phyloP scores from a whole-genome alignment of 2,113 vertebrate species.

The Semnopithecus entellus region DNA sequence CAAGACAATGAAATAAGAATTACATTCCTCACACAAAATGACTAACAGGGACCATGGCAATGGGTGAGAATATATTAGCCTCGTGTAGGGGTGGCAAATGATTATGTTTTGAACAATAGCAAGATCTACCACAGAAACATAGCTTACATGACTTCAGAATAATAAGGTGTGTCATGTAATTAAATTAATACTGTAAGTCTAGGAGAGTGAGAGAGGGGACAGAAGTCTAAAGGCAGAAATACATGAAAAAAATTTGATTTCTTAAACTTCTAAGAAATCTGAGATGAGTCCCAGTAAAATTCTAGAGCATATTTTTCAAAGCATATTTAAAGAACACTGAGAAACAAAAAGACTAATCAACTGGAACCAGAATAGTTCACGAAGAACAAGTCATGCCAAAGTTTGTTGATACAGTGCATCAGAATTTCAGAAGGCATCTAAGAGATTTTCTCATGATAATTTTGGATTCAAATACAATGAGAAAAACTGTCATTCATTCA shows the following conservation, averaged over 20 bases:
- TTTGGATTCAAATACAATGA: background rate
- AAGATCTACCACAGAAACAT: background rate
- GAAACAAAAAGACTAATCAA: background rate
- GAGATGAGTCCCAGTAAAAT: background rate
- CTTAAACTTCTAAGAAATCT: background rate
- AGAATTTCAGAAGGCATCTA: background rate
- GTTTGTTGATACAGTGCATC: background rate
- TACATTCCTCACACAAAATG: background rate
- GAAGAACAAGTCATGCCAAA: background rate
- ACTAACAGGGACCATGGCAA: background rate
- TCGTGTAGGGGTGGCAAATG: background rate
- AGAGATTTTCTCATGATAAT: background rate
- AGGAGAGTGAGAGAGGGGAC: background rate
- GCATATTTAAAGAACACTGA: slow-evolving; percentile 27
- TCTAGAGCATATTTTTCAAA: background rate
- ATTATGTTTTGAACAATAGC: background rate
- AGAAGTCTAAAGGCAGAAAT: background rate
- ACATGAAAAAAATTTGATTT: background rate
- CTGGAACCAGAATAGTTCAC: background rate
- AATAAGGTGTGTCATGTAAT: background rate
- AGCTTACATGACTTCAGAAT: background rate
- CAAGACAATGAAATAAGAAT: background rate
- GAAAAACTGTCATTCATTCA: background rate
- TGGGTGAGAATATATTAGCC: background rate
- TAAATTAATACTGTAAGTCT: background rate